A percentile compares a stretch with the other conserved stretches of the same genome.
Conservation (phyloP, 2,888 invertebrate genomes). For the Zaprionus lineosus region DNA sequence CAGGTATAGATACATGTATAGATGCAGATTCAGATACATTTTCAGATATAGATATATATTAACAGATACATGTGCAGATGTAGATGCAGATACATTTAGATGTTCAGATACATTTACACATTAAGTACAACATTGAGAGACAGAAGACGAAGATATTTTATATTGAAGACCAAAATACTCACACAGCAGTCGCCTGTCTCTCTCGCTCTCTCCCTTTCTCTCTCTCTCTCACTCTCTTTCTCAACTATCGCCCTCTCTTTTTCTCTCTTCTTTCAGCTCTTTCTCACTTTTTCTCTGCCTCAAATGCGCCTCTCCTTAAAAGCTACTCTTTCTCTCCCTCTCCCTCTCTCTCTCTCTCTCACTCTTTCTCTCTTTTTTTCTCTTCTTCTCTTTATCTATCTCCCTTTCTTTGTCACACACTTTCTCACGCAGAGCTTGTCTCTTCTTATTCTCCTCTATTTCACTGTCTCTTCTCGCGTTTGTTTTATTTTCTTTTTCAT, state of each 20-base stretch:
- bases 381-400: background rate
- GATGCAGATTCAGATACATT: too few relatives aligned
- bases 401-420: background rate
- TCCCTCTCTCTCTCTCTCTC: conserved; percentile 1
- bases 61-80: too few relatives aligned
- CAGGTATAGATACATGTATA: too few relatives aligned
- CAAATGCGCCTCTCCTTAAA: too few relatives aligned
- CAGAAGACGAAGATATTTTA: conserved; percentile 34
- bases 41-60: too few relatives aligned
- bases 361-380: background rate
- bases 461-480: background rate
- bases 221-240: background rate
- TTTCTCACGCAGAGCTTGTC: too few relatives aligned
- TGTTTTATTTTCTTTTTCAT: conserved; percentile 1
- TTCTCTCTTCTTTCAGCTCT: background rate
- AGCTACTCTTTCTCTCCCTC: background rate
- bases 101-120: too few relatives aligned
- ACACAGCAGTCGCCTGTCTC: conserved; percentile 37
- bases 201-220: background rate
- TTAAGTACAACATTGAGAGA: conserved; percentile 34
- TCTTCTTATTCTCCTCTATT: conserved; percentile 1
- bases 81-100: too few relatives aligned
- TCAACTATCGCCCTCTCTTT: background rate
- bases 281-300: conserved; percentile 11
- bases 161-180: conserved; percentile 42